phyloP scores from a whole-genome alignment of 2,888 invertebrate species.

The Bembecia ichneumoniformis region DNA sequence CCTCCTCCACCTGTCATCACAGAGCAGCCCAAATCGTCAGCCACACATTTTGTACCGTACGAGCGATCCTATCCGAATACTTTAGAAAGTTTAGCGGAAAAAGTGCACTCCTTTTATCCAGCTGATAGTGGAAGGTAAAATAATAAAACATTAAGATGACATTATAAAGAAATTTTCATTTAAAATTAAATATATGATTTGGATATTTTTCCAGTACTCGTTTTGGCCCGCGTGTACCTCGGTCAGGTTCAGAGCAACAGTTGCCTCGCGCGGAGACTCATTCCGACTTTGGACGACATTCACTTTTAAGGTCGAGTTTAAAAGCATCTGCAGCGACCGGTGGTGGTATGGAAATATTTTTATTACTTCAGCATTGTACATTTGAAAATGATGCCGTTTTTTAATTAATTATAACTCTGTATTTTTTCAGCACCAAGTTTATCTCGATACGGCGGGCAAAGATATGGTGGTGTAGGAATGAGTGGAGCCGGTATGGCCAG shows the following conservation, averaged over 20 bases:
- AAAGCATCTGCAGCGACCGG: slow-evolving; percentile 74
- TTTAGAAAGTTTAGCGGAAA: slow-evolving; percentile 91
- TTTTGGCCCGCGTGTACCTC: slow-evolving; percentile 76
- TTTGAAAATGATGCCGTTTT: background rate
- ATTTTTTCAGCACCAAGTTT: slow-evolving; percentile 62
- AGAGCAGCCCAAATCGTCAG: slow-evolving; percentile 86
- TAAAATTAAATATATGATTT: background rate
- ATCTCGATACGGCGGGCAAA: slow-evolving; percentile 76
- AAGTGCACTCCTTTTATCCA: slow-evolving; percentile 89
- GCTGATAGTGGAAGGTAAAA: slow-evolving; percentile 48
- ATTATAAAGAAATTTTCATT: no score
- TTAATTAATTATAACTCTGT: background rate
- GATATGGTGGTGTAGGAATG: slow-evolving; percentile 66
- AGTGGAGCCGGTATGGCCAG: slow-evolving; percentile 35
- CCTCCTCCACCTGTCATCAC: slow-evolving; percentile 92
- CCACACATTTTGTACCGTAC: slow-evolving; percentile 88
- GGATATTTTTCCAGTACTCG: slow-evolving; percentile 30
- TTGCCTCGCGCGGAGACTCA: slow-evolving; percentile 87
- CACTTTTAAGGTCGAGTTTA: slow-evolving; percentile 84
- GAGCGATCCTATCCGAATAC: slow-evolving; percentile 90
- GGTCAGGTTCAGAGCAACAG: slow-evolving; percentile 94
- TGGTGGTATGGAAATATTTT: slow-evolving; percentile 21
- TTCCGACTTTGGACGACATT: slow-evolving; percentile 86
- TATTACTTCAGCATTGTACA: background rate
- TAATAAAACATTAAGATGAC: background rate